Conservation (phyloP, 2,888 invertebrate species). For the Drosophila niveifrons region DNA sequence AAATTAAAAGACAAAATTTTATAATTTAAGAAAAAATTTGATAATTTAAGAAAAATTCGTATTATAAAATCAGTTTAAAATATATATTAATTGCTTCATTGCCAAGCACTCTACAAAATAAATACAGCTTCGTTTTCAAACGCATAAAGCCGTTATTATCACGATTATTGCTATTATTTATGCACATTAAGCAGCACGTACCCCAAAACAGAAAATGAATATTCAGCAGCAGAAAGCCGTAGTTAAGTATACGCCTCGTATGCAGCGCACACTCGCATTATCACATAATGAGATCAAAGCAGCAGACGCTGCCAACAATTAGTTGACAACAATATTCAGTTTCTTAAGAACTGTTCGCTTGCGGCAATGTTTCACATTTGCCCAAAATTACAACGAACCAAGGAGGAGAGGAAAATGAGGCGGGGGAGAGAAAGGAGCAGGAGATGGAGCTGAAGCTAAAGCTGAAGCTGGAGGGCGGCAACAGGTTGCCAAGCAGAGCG, state of each 20-base stretch:
- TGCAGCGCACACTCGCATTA: slow-evolving; percentile 23
- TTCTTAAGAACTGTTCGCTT: slow-evolving; percentile 13
- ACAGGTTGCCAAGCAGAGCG: slow-evolving; percentile 12
- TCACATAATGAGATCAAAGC: slow-evolving; percentile 33
- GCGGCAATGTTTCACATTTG: slow-evolving; percentile 12
- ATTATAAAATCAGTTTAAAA: too few relatives aligned
- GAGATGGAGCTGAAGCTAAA: neutral
- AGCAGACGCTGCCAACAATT: slow-evolving; percentile 19
- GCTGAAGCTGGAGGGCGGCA: slow-evolving; percentile 4
- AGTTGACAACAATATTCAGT: slow-evolving; percentile 17
- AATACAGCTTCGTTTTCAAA: too few relatives aligned
- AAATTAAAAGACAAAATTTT: too few relatives aligned
- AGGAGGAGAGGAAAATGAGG: neutral
- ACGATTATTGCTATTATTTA: too few relatives aligned
- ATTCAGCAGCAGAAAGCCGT: neutral
- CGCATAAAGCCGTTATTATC: too few relatives aligned
- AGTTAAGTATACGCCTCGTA: neutral
- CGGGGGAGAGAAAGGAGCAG: neutral
- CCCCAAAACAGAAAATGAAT: too few relatives aligned
- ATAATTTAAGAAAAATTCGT: too few relatives aligned
- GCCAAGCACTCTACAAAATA: too few relatives aligned
- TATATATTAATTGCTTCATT: too few relatives aligned
- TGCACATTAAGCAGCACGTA: too few relatives aligned
- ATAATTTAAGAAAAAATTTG: too few relatives aligned
- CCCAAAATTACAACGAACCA: slow-evolving; percentile 5